Conservation (phyloP, 2,888 invertebrate genomes). For the Phaonia tiefii region DNA sequence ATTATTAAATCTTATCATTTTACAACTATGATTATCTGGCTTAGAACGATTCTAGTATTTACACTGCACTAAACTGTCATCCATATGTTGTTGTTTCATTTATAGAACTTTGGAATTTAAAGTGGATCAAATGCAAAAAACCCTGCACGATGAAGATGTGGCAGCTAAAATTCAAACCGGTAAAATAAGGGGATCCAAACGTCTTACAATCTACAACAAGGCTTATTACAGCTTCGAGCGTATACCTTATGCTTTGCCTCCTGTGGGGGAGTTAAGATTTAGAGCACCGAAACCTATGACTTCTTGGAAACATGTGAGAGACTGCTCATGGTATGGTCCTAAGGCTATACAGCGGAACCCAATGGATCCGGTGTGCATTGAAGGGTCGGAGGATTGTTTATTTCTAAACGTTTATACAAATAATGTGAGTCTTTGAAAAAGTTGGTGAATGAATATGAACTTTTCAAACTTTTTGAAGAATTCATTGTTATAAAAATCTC, state of each 20-base stretch:
- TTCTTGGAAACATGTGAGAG: conserved; percentile 78
- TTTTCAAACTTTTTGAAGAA: no score
- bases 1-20: conserved; percentile 7
- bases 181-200: conserved; percentile 67
- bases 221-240: conserved; percentile 74
- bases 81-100: background rate
- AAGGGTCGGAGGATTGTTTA: conserved; percentile 81
- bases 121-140: conserved; percentile 48
- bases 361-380: conserved; percentile 52
- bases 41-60: no score
- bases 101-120: conserved; percentile 58
- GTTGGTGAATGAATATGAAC: no score
- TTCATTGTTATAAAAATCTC: background rate
- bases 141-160: conserved; percentile 50
- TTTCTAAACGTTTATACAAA: conserved; percentile 79
- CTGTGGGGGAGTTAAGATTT: conserved; percentile 79
- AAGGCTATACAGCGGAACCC: conserved; percentile 51
- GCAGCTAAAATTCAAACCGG: conserved; percentile 66
- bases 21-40: background rate
- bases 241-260: conserved; percentile 76
- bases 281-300: conserved; percentile 79
- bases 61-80: background rate
- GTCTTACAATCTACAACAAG: conserved; percentile 58
- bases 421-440: conserved; percentile 64
- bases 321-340: conserved; percentile 73